phyloP scores from a whole-genome alignment of 1,140 invertebrate genomes.

The Gerris buenoi region DNA sequence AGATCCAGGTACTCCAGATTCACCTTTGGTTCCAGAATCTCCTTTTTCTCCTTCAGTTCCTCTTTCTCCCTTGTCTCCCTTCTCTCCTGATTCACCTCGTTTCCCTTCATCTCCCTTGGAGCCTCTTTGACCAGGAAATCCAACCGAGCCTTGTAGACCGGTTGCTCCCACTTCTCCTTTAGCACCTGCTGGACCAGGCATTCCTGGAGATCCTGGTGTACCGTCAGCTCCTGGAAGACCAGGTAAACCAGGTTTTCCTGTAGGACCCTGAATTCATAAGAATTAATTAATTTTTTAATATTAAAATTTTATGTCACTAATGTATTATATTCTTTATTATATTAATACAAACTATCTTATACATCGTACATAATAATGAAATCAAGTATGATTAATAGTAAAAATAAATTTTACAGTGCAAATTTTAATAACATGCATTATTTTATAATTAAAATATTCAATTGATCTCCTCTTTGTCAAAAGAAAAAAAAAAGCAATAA shows the following conservation, averaged over 20 bases:
- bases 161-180: conserved; percentile 48
- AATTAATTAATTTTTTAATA: too few relatives aligned
- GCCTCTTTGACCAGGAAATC: conserved; percentile 57
- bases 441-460: too few relatives aligned
- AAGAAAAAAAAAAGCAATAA: too few relatives aligned
- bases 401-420: too few relatives aligned
- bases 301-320: too few relatives aligned
- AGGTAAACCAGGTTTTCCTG: conserved; percentile 55
- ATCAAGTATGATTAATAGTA: too few relatives aligned
- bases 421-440: too few relatives aligned
- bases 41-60: conserved; percentile 64
- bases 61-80: conserved; percentile 47
- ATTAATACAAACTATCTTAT: too few relatives aligned
- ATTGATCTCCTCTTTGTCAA: too few relatives aligned
- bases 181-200: conserved; percentile 44
- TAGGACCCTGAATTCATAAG: too few relatives aligned
- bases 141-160: conserved; percentile 51
- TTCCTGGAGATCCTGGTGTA: conserved; percentile 52
- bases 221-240: conserved; percentile 58
- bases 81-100: conserved; percentile 47
- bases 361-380: too few relatives aligned
- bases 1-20: conserved; percentile 48
- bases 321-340: too few relatives aligned
- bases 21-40: conserved; percentile 56
- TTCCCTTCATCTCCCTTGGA: conserved; percentile 61